Evolutionary conservation across 1,140 invertebrate species (phyloP).

Genomic region (Heliconius congener): DNA sequence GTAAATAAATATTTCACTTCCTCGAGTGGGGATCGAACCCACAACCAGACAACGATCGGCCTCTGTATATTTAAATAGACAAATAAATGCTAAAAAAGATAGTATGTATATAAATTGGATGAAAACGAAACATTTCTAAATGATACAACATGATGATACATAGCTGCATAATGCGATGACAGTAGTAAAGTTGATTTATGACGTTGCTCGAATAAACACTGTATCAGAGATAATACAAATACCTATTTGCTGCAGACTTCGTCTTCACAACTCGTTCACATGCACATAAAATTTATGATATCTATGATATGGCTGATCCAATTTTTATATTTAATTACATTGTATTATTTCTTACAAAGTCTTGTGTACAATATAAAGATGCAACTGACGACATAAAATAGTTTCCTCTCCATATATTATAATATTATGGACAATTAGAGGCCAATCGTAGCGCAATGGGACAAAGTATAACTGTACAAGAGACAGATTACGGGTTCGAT

Average conservation of each 20-base stretch:
- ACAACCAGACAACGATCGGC: too few species aligned
- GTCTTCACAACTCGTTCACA: conserved; percentile 16
- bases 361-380: not conserved
- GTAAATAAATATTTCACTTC: too few species aligned
- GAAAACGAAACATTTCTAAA: not conserved
- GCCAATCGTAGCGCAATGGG: too few species aligned
- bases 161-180: conserved; percentile 11
- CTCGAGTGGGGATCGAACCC: too few species aligned
- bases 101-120: not conserved
- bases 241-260: conserved; percentile 30
- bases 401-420: too few species aligned
- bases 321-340: not conserved
- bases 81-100: not conserved
- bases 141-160: not conserved
- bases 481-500: too few species aligned
- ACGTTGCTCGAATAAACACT: conserved; percentile 35
- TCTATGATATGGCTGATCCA: not conserved
- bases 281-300: conserved; percentile 11
- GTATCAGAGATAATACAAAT: conserved; percentile 31
- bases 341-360: not conserved
- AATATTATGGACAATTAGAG: too few species aligned
- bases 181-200: conserved; percentile 40
- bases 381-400: too few species aligned
- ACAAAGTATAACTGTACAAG: too few species aligned
- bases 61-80: not conserved